Evolutionary conservation across 2,888 invertebrate genomes (phyloP), one percentile per base, ranked within the genome.

Genomic region (Campoplex nolae): DNA sequence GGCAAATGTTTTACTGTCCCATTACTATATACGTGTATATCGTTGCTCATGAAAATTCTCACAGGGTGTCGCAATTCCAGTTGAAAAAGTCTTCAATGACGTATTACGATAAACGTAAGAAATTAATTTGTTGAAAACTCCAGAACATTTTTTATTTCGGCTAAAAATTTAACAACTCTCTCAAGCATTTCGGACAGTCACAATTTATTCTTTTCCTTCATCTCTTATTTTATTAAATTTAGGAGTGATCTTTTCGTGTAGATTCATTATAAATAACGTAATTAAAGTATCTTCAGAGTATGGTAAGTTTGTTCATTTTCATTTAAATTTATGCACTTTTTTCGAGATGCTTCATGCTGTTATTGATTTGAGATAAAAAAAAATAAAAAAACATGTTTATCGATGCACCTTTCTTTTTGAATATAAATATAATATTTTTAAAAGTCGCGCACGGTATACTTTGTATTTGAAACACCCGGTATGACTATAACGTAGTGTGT

Each of bases 1-100:
- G 82, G 78, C 83, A 85, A 85, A 83, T 78, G 68, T 70, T 74
- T 70, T 58, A 28, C 58, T 68, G 73, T 73, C 67, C 32, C 23
- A 16, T 23, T 62, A 32, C 35, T 18, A 18, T 62, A 58, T 18
- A 32, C 23, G 23, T 23, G 38, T 76, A 45, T 62, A 13, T 48
- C 71, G 35, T 58, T 48, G 32, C 32, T n/a, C 45, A 32, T 71
- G 51, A 58, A 45, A 42, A 16, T 38, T n/a, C n/a, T 7, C 56
- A 79, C n/a, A 23, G 51, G 51, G 54, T 73, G 48, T 18, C 54
- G 3, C 54, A 35, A n/a, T 32, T 73, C 54, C 32, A 35, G 35
- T 18, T 9, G 11, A 7, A 42, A 13, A 71, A 70, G 28, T 1
- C 7, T 13, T 3, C 3, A 58, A 23, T 23, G 23, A 23, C 23